Evolutionary conservation across 2,888 invertebrate genomes (phyloP), one percentile per base, ranked within the genome.

Genomic region (Thecocarcelia acutangulata): DNA sequence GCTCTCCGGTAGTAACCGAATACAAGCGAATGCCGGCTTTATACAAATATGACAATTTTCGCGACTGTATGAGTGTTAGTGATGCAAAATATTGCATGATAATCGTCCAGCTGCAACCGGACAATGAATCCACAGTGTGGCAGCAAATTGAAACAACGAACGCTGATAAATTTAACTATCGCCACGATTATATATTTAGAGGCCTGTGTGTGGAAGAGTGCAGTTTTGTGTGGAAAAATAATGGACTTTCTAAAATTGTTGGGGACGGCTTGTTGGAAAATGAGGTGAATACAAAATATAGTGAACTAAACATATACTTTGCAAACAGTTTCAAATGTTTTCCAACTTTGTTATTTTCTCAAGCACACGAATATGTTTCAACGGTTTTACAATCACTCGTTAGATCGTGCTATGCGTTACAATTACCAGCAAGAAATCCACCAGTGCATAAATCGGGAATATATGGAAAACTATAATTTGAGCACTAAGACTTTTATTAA

Each of bases 41-140:
- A 11, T 85, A 85, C 13, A 75, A 84, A 4, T 70, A 88, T 12
- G 89, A 89, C 3, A 88, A 90, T 76, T 90, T 88, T 54, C 86
- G 88, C 73, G 80, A 82, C 6, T 90, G 90, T 48, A 77, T 87
- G 21, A 92, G 94, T 17, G n/a, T 73, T 1, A 69, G 73, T 1
- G 28, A 33, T 2, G 0, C 84, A 2, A 70, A 64, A 70, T 89
- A 88, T 61, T 89, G 89, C 59, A 21, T 89, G 58, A 86, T 86
- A 0, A 86, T 86, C 66, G 87, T 85, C 3, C 87, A 89, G 83
- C 86, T 89, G 33, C 83, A 85, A 42, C 82, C 87, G 37, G 86
- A 89, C 72, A 75, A 48, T 0, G 85, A 84, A 13, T 87, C 87
- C 0, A 5, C 24, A 3, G 72, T 87, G 1, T 89, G 89, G 89